Evolutionary conservation across 2,888 invertebrate genomes (phyloP), one percentile per base, ranked within the genome.

Genomic region (Stenoptilia bipunctidactyla): DNA sequence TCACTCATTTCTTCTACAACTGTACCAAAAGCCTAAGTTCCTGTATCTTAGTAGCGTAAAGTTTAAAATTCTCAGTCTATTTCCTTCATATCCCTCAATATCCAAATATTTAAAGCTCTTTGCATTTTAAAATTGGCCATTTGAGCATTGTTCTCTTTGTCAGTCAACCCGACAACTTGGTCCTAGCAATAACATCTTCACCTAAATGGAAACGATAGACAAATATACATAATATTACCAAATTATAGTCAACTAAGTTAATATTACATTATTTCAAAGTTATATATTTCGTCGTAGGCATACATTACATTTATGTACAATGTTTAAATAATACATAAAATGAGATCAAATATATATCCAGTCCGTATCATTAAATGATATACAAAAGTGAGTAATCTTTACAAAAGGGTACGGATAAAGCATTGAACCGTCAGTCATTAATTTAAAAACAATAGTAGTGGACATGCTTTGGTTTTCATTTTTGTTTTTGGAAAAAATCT

Each of bases 61-160:
- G 61, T 63, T 68, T 66, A 61, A 63, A 61, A 75, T 72, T 69
- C 68, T 80, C 79, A 82, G 80, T 82, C 80, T 76, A 70, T 73
- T 69, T 58, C 64, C 62, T 72, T 66, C 61, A 59, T 61, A 56
- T 64, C 59, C 55, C 60, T 64, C 69, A 71, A 71, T 66, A 66
- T 66, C 70, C 67, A 66, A 60, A 63, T 12, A 30, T 30, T 62
- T 79, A 79, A 79, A 79, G 75, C 77, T 77, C 65, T 69, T 65
- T 64, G 60, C 66, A 59, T 69, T 67, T 66, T 57, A 68, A 63
- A 66, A 61, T 65, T 60, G 59, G 62, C 62, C 57, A 59, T 59
- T 57, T 58, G 56, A 51, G 58, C 55, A 60, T 58, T 53, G 52
- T 49, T 52, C 53, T 51, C 46, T 59, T 52, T 54, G 55, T 61